phyloP scores from a whole-genome alignment of 2,113 vertebrate species.

The Ovis aries region ARS-UI_Ramb_v3.0 NC_056059.1:12729501-12730000 shows the following conservation, averaged over 20 bases:
- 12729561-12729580: neutral
- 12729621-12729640: neutral
- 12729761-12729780: neutral
- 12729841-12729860: neutral
- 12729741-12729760: neutral
- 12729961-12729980: neutral
- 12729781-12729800: neutral
- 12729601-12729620: neutral
- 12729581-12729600: neutral
- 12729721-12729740: neutral
- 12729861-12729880: neutral
- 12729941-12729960: neutral
- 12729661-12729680: slow-evolving; percentile 7
- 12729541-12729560: neutral
- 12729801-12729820: neutral
- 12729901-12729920: neutral
- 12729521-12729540: neutral
- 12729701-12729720: neutral
- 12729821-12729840: neutral
- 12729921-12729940: neutral
- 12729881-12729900: neutral
- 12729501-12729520: neutral
- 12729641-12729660: neutral
- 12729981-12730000: neutral
- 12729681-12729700: neutral